Percentiles rank a stretch among this genome's conserved stretches.
These are phyloP conservation scores for Trichopoda pennipes DNA, from an alignment of 2,888 invertebrate species.

Conservation along the genomic window DNA sequence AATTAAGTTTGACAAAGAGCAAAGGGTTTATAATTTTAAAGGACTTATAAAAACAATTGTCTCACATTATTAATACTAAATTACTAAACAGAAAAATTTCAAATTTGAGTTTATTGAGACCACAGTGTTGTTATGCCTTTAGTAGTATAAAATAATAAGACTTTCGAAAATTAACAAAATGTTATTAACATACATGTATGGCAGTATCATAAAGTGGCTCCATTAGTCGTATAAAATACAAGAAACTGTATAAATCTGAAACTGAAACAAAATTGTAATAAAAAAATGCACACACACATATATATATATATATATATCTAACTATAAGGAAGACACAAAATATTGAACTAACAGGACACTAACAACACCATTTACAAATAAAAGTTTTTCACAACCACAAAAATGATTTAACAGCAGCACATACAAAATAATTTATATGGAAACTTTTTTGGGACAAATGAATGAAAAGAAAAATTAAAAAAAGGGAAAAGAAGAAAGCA, in stretches of 20 bases:
- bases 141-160: constrained; percentile 48
- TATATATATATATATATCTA: not conserved
- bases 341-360: constrained; percentile 8
- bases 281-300: not conserved
- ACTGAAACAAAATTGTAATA: constrained; percentile 6
- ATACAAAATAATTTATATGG: constrained; percentile 53
- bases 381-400: constrained; percentile 39
- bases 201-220: constrained; percentile 36
- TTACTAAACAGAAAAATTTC: not conserved
- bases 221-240: constrained; percentile 45
- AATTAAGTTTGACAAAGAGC: too few relatives aligned
- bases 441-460: constrained; percentile 45
- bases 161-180: constrained; percentile 55
- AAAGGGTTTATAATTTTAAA: too few relatives aligned
- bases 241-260: constrained; percentile 34
- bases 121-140: not conserved
- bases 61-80: too few relatives aligned
- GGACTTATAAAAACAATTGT: too few relatives aligned
- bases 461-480: not conserved
- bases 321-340: constrained; percentile 11
- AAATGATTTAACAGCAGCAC: constrained; percentile 29
- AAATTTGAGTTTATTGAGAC: not conserved
- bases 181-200: constrained; percentile 54
- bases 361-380: constrained; percentile 20
- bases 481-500: not conserved